Conservation (phyloP, 2,113 vertebrate genomes). For the Elgaria multicarinata region DNA sequence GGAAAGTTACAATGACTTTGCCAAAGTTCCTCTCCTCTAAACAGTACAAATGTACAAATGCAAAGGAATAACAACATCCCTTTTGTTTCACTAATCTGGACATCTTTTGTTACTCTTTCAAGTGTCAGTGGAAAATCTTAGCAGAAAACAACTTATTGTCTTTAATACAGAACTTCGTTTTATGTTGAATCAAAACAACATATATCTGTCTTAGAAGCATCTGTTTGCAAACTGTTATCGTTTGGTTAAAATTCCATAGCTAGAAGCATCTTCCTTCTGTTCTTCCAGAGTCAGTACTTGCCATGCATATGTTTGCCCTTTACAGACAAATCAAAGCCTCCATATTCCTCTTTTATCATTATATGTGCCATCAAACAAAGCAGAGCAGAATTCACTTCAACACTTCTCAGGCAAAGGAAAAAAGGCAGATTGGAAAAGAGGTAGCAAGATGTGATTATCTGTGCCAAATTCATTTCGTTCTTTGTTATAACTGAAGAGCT, state of each 20-base stretch:
- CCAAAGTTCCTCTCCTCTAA: background rate
- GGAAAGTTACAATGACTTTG: slow-evolving; percentile 46
- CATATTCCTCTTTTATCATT: slow-evolving; percentile 20
- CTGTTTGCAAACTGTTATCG: slow-evolving; percentile 28
- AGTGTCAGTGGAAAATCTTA: background rate
- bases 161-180: background rate
- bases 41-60: background rate
- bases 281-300: slow-evolving; percentile 26
- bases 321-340: slow-evolving; percentile 8
- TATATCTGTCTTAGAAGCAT: slow-evolving; percentile 29
- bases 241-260: slow-evolving; percentile 12
- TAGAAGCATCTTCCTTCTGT: background rate
- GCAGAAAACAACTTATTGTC: background rate
- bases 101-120: background rate
- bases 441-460: slow-evolving; percentile 10
- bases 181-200: slow-evolving; percentile 21
- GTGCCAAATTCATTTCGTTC: slow-evolving; percentile 21
- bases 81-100: background rate
- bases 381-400: slow-evolving; percentile 5
- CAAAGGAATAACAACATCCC: background rate
- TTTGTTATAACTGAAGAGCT: slow-evolving; percentile 31
- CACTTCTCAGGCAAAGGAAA: slow-evolving; percentile 12
- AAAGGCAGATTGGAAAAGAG: background rate
- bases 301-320: background rate
- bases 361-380: background rate